Evolutionary conservation across 2,888 invertebrate genomes (phyloP), one percentile per base, ranked within the genome.

Genomic region (Herminia tarsipennalis): DNA sequence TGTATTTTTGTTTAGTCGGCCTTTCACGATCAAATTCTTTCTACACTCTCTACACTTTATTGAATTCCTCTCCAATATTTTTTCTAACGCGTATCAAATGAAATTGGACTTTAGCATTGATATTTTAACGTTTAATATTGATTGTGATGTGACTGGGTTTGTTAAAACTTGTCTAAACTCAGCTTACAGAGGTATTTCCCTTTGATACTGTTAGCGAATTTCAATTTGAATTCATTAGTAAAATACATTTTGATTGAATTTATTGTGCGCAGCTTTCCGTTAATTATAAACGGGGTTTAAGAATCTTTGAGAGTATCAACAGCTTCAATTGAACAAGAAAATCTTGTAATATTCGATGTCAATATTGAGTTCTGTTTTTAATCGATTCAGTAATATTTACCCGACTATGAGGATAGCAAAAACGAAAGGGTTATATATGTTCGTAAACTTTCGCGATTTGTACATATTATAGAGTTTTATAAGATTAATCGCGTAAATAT

Each of bases 171-270:
- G 27, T 30, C 45, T 39, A 37, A 66, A 47, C 22, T 48, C 41
- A 38, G 37, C 29, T 50, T 48, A 43, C 30, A 36, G 21, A 36
- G 48, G 52, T 42, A 48, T 61, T n/a, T 51, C 48, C 29, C 53
- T 58, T 62, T 63, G 63, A 62, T 59, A 54, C 40, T 44, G 63
- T 62, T 59, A 45, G 21, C 29, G 45, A 62, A 61, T 55, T 58
- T 54, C 39, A 56, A 59, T 61, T 62, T 48, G 45, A 60, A 60
- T 66, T 61, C 33, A 57, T 48, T 52, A 44, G 9, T 37, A 18
- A 58, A 59, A 53, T 59, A 45, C 41, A 56, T 63, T 56, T 63
- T 46, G 38, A 57, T 66, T 36, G 44, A 51, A 46, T 53, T 65
- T 58, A 50, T 58, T 53, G 33, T 21, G 21, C 12, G 32, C 30